Base-by-base conservation (phyloP, 1,140 invertebrate genomes). In the Cheumatopsyche charites region DNA sequence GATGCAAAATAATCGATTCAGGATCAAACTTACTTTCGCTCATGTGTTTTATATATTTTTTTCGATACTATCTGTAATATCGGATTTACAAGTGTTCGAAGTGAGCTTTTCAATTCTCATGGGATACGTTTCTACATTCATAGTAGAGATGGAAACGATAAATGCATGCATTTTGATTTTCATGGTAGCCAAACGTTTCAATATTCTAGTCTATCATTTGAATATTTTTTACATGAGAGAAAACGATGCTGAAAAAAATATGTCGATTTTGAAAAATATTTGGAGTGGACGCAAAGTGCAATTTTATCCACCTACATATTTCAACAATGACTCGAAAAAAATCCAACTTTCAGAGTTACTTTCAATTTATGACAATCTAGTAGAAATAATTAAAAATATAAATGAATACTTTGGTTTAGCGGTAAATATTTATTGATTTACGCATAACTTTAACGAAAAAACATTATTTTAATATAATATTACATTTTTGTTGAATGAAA, bases 401-500 rank as follows among this genome's bases (percentile, higher is more conserved):
- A 58, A 58, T 58, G 2, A 23, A 25, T 25, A 12, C 12, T 58
- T 25, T 58, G 55, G 55, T 25, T 58, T 25, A 21, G 21, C 55
- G 12, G 55, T 58, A 58, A 25, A 11, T 52, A 52, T 52, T n/a
- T n/a, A n/a, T n/a, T n/a, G n/a, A 42, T 42, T 42, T 5, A 42
- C 41, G n/a, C n/a, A n/a, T n/a, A n/a, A n/a, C n/a, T n/a, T n/a
- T n/a, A n/a, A n/a, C n/a, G n/a, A n/a, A n/a, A n/a, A n/a, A n/a
- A n/a, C n/a, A n/a, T n/a, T n/a, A n/a, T n/a, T n/a, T n/a, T n/a
- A n/a, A n/a, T n/a, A n/a, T n/a, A n/a, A n/a, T n/a, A n/a, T n/a
- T n/a, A n/a, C 29, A 36, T 9, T 36, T 36, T 36, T 36, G 9
- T 36, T 36, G 29, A 36, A 36, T n/a, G n/a, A n/a, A n/a, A n/a